phyloP scores from a whole-genome alignment of 2,888 invertebrate genomes.

The Cephus runcator region DNA sequence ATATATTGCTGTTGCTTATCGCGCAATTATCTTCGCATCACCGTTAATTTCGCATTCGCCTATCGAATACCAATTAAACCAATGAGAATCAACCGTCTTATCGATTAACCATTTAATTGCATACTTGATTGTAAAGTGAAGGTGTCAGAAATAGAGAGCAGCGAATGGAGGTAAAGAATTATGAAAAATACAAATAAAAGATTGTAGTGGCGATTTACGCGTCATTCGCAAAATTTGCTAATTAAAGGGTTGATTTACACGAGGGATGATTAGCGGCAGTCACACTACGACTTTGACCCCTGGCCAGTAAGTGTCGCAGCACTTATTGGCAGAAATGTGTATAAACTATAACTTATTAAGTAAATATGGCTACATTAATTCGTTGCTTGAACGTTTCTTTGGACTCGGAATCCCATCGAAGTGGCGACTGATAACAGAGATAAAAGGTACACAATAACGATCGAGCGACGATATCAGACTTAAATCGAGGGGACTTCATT shows the following conservation, averaged over 20 bases:
- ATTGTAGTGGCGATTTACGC: background rate
- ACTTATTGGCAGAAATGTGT: background rate
- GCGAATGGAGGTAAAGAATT: background rate
- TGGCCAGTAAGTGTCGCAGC: background rate
- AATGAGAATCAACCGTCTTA: background rate
- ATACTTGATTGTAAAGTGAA: background rate
- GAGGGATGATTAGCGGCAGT: background rate
- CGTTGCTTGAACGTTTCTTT: constrained; percentile 33
- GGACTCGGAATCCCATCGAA: constrained; percentile 22
- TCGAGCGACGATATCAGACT: background rate
- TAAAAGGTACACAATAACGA: background rate
- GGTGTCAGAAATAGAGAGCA: background rate
- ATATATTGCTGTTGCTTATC: background rate
- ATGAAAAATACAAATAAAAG: background rate
- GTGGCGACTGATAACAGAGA: background rate
- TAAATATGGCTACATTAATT: constrained; percentile 29
- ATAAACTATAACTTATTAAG: background rate
- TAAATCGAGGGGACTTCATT: background rate
- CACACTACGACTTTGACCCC: background rate
- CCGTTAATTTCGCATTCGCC: background rate
- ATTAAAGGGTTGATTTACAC: background rate
- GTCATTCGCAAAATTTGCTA: background rate
- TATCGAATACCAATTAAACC: background rate
- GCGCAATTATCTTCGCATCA: background rate
- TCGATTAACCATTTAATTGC: background rate